These are phyloP conservation scores for Sipunculus nudus DNA, from an alignment of 2,888 invertebrate species.

Conservation along the genomic window DNA sequence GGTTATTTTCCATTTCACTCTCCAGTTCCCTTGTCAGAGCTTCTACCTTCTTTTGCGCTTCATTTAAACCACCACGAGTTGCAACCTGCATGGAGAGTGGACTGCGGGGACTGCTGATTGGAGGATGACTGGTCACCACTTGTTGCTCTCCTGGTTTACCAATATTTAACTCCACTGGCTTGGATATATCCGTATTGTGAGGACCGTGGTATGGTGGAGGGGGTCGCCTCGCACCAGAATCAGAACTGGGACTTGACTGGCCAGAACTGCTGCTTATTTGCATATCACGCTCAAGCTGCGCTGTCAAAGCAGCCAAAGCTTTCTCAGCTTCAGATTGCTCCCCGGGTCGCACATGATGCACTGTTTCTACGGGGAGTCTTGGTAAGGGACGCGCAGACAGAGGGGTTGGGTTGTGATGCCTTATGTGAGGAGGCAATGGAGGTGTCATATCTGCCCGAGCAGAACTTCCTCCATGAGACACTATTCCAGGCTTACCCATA, in stretches of 20 bases:
- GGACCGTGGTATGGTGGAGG: slow-evolving; percentile 64
- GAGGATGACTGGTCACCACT: slow-evolving; percentile 22
- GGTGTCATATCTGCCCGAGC: no score
- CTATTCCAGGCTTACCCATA: no score
- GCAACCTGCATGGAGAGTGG: slow-evolving; percentile 88
- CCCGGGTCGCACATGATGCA: background rate
- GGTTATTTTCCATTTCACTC: slow-evolving; percentile 94
- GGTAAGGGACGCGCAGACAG: slow-evolving; percentile 3
- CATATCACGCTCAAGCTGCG: slow-evolving; percentile 51
- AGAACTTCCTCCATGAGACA: no score
- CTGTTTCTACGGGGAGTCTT: slow-evolving; percentile 7
- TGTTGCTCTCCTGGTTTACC: background rate
- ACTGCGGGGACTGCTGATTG: slow-evolving; percentile 21
- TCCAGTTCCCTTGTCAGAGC: slow-evolving; percentile 90
- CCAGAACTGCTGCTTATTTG: slow-evolving; percentile 16
- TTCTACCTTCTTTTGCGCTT: slow-evolving; percentile 92
- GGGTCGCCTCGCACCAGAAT: slow-evolving; percentile 1
- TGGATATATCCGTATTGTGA: slow-evolving; percentile 48
- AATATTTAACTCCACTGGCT: no score
- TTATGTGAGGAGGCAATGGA: no score
- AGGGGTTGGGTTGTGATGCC: no score
- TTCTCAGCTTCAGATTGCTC: slow-evolving; percentile 48
- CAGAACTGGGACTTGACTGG: slow-evolving; percentile 17
- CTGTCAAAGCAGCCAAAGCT: slow-evolving; percentile 60
- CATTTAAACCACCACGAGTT: slow-evolving; percentile 86